A percentile compares a stretch with the other conserved stretches of the same genome.
Conservation (phyloP, 2,888 invertebrate genomes). For the Pristionchus mayeri region DNA sequence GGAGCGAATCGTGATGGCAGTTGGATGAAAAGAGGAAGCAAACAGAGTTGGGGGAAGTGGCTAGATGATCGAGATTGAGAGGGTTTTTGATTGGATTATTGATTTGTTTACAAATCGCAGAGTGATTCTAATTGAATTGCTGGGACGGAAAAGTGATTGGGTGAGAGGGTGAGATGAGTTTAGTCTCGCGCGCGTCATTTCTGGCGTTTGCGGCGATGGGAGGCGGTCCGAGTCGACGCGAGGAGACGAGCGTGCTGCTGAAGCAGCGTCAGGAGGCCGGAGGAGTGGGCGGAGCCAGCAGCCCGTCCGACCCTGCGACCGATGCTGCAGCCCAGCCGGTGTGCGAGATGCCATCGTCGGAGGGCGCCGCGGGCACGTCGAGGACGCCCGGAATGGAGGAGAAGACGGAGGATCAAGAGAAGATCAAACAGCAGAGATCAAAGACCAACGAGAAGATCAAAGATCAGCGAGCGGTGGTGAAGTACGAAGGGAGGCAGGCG, state of each 20-base stretch:
- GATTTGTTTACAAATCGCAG: neutral
- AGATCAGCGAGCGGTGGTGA: slow-evolving; percentile 7
- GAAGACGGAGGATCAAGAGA: neutral
- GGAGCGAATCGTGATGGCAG: no score
- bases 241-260: slow-evolving; percentile 36
- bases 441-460: no score
- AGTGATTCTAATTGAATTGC: neutral
- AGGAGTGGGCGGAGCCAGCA: neutral
- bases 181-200: neutral
- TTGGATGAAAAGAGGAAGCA: no score
- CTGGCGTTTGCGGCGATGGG: neutral
- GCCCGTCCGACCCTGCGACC: neutral
- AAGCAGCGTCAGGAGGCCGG: neutral
- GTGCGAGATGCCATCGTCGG: no score
- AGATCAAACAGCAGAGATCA: no score
- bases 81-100: neutral
- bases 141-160: neutral
- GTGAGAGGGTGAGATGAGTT: neutral
- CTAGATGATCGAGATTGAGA: neutral
- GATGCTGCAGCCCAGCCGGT: neutral
- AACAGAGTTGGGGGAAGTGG: neutral
- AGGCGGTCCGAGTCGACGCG: slow-evolving; percentile 32
- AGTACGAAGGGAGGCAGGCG: neutral
- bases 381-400: neutral
- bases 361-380: neutral